Base-by-base conservation (phyloP, 2,888 invertebrate species). In the Lagria hirta region DNA sequence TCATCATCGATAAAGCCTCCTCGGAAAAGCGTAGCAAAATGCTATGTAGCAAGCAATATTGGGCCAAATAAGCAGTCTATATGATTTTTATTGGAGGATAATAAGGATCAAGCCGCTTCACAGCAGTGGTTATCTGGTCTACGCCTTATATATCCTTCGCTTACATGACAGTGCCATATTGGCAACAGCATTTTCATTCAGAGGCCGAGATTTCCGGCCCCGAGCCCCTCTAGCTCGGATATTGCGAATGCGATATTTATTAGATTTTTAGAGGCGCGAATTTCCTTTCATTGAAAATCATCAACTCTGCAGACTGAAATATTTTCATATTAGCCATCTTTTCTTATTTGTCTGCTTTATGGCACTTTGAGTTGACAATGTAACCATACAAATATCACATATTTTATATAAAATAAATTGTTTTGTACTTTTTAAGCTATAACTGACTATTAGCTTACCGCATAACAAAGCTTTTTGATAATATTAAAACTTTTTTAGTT, bases 171-270 rank as follows among this genome's bases (percentile, higher is more conserved):
- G 57, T 57, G 61, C 63, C 62, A 62, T 64, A 64, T 64, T 64
- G 63, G 62, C 54, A 56, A 53, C 49, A 52, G 16, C 58, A 50
- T 52, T 52, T 44, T 45, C 51, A 52, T 55, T 54, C 55, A 43
- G 57, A 52, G 43, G 46, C 48, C 52, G 52, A 49, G 48, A 51
- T 44, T 55, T 58, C 55, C 57, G 55, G 52, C 27, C 43, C 47
- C 43, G 20, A 28, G n/a, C 22, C 41, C 27, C 36, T 12, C 48
- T 56, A 55, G 53, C 55, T 55, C 65, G 67, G 67, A 67, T 67
- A 66, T 66, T 66, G 67, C 64, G 65, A 66, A 66, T 65, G 59
- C 52, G 66, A 66, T 68, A 66, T 65, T 65, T 67, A 66, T 66
- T 66, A 64, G 62, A 64, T 63, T 64, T 64, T 64, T 64, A 64